These are phyloP conservation scores for Epiblema foenella DNA, from an alignment of 2,888 invertebrate genomes.

Conservation along the genomic window DNA sequence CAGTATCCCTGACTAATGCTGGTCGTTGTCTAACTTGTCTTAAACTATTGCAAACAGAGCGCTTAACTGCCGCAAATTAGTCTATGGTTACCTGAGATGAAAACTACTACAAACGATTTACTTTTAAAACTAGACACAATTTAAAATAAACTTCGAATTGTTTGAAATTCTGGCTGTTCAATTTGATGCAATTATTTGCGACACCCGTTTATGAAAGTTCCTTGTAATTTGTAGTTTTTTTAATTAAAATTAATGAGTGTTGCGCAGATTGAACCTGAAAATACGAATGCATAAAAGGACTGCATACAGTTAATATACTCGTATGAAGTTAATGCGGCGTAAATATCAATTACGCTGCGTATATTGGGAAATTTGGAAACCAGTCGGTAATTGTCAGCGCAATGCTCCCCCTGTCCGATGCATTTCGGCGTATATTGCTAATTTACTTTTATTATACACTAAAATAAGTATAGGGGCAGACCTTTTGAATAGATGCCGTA, in stretches of 20 bases:
- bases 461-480: slow-evolving; percentile 62
- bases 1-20: slow-evolving; percentile 75
- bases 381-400: slow-evolving; percentile 65
- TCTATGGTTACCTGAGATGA: slow-evolving; percentile 62
- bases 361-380: slow-evolving; percentile 70
- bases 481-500: slow-evolving; percentile 58
- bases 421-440: slow-evolving; percentile 74
- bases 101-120: slow-evolving; percentile 63
- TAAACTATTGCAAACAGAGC: slow-evolving; percentile 77
- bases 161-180: too few species aligned
- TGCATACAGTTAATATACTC: slow-evolving; percentile 54
- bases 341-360: slow-evolving; percentile 79
- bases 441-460: slow-evolving; percentile 77
- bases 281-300: slow-evolving; percentile 54
- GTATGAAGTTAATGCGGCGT: slow-evolving; percentile 69
- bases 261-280: slow-evolving; percentile 10
- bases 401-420: slow-evolving; percentile 59
- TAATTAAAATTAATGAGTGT: slow-evolving; percentile 23
- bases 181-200: not conserved
- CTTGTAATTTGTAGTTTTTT: slow-evolving; percentile 14
- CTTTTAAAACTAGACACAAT: slow-evolving; percentile 20
- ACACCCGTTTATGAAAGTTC: not conserved
- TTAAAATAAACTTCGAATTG: not conserved
- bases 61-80: slow-evolving; percentile 72
- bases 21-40: slow-evolving; percentile 70